Percentiles rank a stretch among this genome's conserved stretches.
These are phyloP conservation scores for Gobio occitaniae DNA, from an alignment of 2,797 vertebrate species.

Conservation along the genomic window DNA sequence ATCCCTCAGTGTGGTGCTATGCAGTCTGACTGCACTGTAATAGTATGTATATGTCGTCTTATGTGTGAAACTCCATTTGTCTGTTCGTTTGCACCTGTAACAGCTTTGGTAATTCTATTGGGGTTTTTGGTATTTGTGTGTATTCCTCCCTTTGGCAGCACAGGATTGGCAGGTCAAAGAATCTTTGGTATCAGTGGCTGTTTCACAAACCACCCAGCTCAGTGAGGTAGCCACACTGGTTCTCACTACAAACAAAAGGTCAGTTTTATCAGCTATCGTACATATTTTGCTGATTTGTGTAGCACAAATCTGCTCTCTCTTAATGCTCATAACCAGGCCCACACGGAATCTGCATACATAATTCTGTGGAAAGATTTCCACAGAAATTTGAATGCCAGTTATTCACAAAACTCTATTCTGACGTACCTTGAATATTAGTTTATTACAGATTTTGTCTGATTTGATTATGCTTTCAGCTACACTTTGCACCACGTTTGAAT, in stretches of 20 bases:
- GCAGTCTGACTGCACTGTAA: conserved; percentile 80
- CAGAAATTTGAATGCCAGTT: background rate
- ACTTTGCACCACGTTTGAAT: conserved; percentile 19
- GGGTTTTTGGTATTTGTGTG: conserved; percentile 62
- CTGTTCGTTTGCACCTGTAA: conserved; percentile 51
- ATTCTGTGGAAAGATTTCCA: background rate
- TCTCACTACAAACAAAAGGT: conserved; percentile 92
- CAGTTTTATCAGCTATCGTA: conserved; percentile 78
- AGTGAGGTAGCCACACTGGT: conserved; percentile 99
- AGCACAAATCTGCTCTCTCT: conserved; percentile 72
- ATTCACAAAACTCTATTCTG: background rate
- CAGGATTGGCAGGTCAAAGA: conserved; percentile 91
- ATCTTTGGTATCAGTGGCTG: conserved; percentile 99
- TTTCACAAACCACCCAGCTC: conserved; percentile 96
- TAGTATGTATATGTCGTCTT: conserved; percentile 37
- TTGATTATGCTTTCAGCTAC: conserved; percentile 35
- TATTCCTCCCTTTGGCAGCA: conserved; percentile 75
- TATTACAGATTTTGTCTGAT: conserved; percentile 46
- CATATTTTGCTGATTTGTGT: conserved; percentile 71
- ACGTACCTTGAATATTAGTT: conserved; percentile 33
- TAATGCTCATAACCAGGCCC: conserved; percentile 59
- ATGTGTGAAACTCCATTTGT: conserved; percentile 42
- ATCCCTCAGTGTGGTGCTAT: conserved; percentile 76
- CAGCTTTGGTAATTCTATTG: conserved; percentile 59
- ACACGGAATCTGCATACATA: background rate